Percentiles rank a stretch among this genome's conserved stretches.
phyloP scores from a whole-genome alignment of 2,888 invertebrate species.

The Tetranychus truncatus region DNA sequence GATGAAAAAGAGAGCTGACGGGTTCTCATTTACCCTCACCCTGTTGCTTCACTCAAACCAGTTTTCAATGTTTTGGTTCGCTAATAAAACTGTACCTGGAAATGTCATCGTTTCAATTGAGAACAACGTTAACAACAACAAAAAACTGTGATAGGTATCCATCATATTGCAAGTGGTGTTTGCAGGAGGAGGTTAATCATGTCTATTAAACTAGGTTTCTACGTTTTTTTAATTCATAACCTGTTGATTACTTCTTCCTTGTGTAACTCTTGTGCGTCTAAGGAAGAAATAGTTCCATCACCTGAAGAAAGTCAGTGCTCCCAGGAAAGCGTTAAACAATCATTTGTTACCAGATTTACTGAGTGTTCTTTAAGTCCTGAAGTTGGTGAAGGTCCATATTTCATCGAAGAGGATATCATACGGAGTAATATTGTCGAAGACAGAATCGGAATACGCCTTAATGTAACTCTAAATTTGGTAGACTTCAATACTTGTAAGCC shows the following conservation, averaged over 20 bases:
- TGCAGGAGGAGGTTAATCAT: not conserved
- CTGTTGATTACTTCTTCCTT: not conserved
- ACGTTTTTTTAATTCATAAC: not conserved
- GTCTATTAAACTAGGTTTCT: not conserved
- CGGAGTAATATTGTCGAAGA: conserved; percentile 4
- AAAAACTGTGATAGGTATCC: too few species aligned
- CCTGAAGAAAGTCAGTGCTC: not conserved
- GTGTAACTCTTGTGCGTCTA: not conserved
- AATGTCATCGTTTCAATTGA: too few species aligned
- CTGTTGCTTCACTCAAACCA: too few species aligned
- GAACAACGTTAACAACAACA: too few species aligned
- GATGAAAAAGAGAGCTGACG: too few species aligned
- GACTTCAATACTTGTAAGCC: not conserved
- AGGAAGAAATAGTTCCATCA: not conserved
- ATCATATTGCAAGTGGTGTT: not conserved
- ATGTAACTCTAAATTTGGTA: not conserved
- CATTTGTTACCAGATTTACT: not conserved
- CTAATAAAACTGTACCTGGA: not conserved
- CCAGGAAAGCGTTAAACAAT: not conserved
- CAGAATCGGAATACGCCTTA: not conserved
- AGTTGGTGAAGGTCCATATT: conserved; percentile 10
- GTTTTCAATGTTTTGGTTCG: not conserved
- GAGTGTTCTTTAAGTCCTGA: conserved; percentile 2
- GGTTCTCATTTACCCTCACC: too few species aligned
- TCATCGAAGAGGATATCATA: conserved; percentile 10